Evolutionary conservation across 2,797 vertebrate genomes (phyloP).

Genomic region (Hemibagrus guttatus): DNA sequence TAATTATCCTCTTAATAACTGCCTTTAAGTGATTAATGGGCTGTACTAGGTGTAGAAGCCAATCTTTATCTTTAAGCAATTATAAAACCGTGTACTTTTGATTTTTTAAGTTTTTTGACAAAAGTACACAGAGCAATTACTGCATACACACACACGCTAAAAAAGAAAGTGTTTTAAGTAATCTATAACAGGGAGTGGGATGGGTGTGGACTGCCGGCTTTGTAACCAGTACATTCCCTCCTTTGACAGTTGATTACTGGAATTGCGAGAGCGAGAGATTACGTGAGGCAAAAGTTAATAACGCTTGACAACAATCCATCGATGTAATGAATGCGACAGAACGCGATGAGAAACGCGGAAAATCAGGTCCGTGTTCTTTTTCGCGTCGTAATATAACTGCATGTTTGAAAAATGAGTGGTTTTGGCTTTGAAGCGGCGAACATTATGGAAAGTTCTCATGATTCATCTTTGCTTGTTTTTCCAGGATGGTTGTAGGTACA

Average conservation of each 20-base stretch:
- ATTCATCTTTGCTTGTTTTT: not conserved
- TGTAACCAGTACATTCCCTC: not conserved
- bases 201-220: conserved; percentile 29
- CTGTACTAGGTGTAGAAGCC: not conserved
- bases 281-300: not conserved
- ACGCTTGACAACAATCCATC: not conserved
- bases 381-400: not conserved
- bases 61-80: conserved; percentile 3
- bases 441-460: no score
- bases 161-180: not conserved
- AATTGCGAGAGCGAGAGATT: not conserved
- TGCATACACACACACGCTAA: not conserved
- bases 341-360: not conserved
- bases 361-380: not conserved
- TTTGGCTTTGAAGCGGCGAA: not conserved
- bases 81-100: conserved; percentile 1
- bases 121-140: not conserved
- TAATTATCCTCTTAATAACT: conserved; percentile 19
- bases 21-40: conserved; percentile 19
- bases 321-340: not conserved
- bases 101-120: not conserved
- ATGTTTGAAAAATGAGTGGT: no score
- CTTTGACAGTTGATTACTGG: conserved; percentile 5
- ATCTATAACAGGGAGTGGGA: not conserved
- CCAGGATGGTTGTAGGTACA: no score